These are phyloP conservation scores for Emys orbicularis DNA, from an alignment of 2,797 vertebrate genomes.

Conservation along the genomic window DNA sequence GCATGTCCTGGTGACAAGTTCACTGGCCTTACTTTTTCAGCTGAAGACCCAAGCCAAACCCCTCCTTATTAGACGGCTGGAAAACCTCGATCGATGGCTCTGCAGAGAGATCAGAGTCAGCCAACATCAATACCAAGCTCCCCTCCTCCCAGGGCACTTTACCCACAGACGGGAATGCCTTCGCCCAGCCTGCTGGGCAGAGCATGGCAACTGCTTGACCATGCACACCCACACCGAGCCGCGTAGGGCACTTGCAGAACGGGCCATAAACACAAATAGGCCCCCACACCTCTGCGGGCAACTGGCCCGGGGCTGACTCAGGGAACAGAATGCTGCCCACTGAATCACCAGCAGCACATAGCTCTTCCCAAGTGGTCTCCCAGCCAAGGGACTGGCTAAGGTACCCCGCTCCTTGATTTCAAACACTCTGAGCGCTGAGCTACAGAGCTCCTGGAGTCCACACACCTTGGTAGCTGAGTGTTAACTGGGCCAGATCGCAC, in stretches of 20 bases:
- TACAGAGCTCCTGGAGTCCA: not conserved
- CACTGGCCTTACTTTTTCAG: conserved; percentile 93
- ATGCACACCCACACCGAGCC: not conserved
- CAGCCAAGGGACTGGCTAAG: not conserved
- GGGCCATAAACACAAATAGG: not conserved
- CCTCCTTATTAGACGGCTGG: conserved; percentile 98
- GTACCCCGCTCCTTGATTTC: not conserved
- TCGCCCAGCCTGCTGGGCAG: not conserved
- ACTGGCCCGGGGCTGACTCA: no score
- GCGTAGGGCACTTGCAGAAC: no score
- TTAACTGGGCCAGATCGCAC: no score
- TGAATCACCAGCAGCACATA: not conserved
- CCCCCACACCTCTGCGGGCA: not conserved
- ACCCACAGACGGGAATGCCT: not conserved
- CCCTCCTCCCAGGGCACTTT: not conserved
- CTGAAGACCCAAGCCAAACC: conserved; percentile 96
- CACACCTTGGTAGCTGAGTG: not conserved
- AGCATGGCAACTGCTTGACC: not conserved
- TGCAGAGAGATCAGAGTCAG: conserved; percentile 63
- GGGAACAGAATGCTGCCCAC: no score
- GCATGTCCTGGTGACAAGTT: not conserved
- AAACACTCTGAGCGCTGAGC: not conserved
- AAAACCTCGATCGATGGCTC: conserved; percentile 98
- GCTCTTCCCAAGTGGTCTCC: not conserved
- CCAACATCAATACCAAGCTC: fast-evolving